A percentile compares a stretch with the other conserved stretches of the same genome.
Evolutionary conservation across 2,888 invertebrate genomes (phyloP).

Genomic region (Lamellibrachia satsuma): DNA sequence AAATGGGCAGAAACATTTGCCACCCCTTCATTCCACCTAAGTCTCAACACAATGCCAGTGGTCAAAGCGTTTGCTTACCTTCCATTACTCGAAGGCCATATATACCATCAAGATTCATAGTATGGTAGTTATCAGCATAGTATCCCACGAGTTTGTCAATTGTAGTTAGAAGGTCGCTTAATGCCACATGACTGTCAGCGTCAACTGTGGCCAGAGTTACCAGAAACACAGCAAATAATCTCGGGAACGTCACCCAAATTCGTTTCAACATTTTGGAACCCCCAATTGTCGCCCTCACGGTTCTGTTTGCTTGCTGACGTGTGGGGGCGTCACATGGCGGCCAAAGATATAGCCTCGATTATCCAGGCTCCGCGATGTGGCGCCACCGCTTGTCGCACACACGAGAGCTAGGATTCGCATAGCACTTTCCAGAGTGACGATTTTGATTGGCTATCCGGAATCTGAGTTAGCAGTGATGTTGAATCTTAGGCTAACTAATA

Average conservation of each 20-base stretch:
- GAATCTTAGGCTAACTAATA: too few relatives aligned
- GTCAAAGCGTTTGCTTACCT: constrained; percentile 43
- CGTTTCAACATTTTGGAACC: background rate
- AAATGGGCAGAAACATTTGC: too few relatives aligned
- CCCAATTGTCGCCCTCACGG: background rate
- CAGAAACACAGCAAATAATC: background rate
- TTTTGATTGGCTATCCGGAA: too few relatives aligned
- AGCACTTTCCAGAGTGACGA: too few relatives aligned
- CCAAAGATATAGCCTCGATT: background rate
- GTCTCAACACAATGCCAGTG: too few relatives aligned
- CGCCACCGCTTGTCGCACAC: too few relatives aligned
- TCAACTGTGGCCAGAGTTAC: background rate
- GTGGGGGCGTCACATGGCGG: background rate
- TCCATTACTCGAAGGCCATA: constrained; percentile 56
- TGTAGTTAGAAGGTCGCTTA: background rate
- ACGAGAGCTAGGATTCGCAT: too few relatives aligned
- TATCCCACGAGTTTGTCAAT: constrained; percentile 39
- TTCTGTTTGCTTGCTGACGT: background rate
- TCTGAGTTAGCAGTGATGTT: too few relatives aligned
- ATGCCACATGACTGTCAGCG: background rate
- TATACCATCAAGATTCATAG: constrained; percentile 56
- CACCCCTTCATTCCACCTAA: too few relatives aligned
- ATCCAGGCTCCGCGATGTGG: too few relatives aligned
- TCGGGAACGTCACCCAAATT: background rate
- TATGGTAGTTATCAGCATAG: constrained; percentile 48